Evolutionary conservation across 2,797 vertebrate species (phyloP).

Genomic region (Danio tinwini): DNA sequence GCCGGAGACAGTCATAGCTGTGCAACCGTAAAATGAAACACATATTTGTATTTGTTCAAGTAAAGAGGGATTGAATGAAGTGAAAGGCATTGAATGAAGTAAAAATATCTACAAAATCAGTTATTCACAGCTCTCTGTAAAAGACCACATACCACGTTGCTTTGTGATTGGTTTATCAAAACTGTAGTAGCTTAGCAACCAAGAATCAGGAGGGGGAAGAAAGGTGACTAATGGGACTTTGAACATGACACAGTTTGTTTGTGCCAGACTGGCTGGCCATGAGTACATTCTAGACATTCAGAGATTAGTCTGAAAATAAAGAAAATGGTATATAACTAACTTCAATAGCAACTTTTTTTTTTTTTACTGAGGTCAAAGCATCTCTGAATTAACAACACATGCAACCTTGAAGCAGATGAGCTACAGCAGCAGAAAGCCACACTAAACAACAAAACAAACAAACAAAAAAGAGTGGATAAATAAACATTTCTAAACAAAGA

Average conservation of each 20-base stretch:
- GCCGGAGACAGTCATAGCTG: conserved; percentile 33
- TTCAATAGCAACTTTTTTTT: too few relatives aligned
- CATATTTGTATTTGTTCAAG: conserved; percentile 20
- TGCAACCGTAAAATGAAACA: conserved; percentile 45
- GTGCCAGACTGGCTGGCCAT: neutral
- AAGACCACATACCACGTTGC: neutral
- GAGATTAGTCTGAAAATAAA: neutral
- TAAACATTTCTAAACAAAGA: too few relatives aligned
- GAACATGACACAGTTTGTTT: neutral
- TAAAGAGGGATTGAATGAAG: neutral
- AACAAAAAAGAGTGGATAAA: too few relatives aligned
- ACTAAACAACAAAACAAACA: too few relatives aligned
- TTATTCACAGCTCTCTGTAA: neutral
- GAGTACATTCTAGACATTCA: too few relatives aligned
- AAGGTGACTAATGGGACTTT: neutral
- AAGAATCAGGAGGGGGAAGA: neutral
- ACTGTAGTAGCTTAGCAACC: neutral
- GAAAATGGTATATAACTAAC: neutral
- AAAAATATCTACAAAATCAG: neutral
- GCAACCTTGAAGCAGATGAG: too few relatives aligned
- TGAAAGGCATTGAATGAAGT: neutral
- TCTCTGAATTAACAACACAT: too few relatives aligned
- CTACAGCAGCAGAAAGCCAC: too few relatives aligned
- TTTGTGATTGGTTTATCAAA: neutral
- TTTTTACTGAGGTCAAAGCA: too few relatives aligned